Percentiles rank a stretch among this genome's conserved stretches.
phyloP scores from a whole-genome alignment of 2,888 invertebrate genomes.

The Steinernema hermaphroditum region DNA sequence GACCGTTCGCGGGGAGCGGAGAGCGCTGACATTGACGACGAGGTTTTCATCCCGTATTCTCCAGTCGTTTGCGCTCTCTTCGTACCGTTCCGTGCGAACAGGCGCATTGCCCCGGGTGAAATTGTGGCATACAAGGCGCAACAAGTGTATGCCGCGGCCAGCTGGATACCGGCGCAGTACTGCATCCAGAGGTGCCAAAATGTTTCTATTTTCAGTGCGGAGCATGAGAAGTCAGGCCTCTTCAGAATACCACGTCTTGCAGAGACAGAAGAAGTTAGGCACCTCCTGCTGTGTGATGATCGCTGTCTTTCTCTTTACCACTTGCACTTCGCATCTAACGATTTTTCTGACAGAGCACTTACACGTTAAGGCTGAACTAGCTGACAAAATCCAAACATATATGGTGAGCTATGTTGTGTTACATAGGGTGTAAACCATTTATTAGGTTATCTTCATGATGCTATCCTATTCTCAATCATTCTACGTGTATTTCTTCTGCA shows the following conservation, averaged over 20 bases:
- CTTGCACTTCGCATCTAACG: not conserved
- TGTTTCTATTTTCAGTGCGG: not conserved
- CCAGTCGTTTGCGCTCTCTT: no score
- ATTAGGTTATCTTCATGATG: not conserved
- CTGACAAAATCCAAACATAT: not conserved
- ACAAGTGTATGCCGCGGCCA: no score
- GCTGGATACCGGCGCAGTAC: no score
- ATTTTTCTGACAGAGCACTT: not conserved
- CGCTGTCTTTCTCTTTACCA: not conserved
- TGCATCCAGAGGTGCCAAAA: no score
- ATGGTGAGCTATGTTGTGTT: not conserved
- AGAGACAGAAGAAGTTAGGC: not conserved
- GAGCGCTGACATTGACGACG: no score
- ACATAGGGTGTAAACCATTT: no score
- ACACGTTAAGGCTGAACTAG: not conserved
- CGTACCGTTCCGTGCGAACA: no score
- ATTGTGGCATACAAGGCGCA: no score
- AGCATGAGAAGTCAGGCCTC: not conserved
- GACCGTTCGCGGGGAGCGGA: no score
- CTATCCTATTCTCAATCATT: not conserved
- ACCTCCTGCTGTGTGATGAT: not conserved
- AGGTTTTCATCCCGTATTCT: no score
- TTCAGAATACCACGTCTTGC: not conserved
- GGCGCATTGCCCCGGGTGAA: no score
- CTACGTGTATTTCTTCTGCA: conserved; percentile 1